phyloP scores from a whole-genome alignment of 2,888 invertebrate genomes.

The Keiferia lycopersicella region DNA sequence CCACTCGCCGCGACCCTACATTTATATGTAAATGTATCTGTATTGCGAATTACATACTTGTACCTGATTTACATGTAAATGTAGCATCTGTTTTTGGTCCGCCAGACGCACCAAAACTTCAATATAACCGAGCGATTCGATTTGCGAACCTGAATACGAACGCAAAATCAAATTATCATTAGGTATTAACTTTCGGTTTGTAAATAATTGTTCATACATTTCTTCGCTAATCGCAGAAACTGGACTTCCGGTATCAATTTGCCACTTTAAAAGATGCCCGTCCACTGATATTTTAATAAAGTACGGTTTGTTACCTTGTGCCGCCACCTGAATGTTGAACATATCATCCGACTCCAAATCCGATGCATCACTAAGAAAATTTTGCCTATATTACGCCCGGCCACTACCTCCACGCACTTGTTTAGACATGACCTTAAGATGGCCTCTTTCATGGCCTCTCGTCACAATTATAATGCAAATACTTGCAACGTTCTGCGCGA shows the following conservation, averaged over 20 bases:
- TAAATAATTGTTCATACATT: slow-evolving; percentile 21
- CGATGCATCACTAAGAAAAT: slow-evolving; percentile 25
- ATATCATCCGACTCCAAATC: slow-evolving; percentile 8
- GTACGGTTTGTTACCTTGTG: slow-evolving; percentile 24
- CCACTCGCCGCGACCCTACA: slow-evolving; percentile 12
- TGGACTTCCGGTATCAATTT: slow-evolving; percentile 32
- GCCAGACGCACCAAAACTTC: slow-evolving; percentile 25
- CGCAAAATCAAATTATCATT: slow-evolving; percentile 31
- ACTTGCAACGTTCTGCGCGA: slow-evolving; percentile 37
- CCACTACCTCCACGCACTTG: neutral
- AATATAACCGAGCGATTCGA: slow-evolving; percentile 32
- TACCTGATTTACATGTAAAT: slow-evolving; percentile 28
- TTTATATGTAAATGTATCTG: too few relatives aligned
- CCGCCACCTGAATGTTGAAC: neutral
- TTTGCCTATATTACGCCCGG: slow-evolving; percentile 14
- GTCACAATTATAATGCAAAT: slow-evolving; percentile 37
- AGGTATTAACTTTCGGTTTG: slow-evolving; percentile 11
- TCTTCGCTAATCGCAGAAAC: slow-evolving; percentile 31
- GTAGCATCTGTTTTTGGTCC: neutral
- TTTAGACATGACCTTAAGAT: slow-evolving; percentile 28
- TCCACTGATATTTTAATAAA: slow-evolving; percentile 29
- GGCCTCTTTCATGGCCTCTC: slow-evolving; percentile 36
- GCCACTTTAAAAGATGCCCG: slow-evolving; percentile 21
- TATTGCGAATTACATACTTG: slow-evolving; percentile 21
- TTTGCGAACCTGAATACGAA: slow-evolving; percentile 31